A percentile compares a stretch with the other conserved stretches of the same genome.
Conservation (phyloP, 2,113 vertebrate species). For the Tragelaphus strepsiceros region DNA sequence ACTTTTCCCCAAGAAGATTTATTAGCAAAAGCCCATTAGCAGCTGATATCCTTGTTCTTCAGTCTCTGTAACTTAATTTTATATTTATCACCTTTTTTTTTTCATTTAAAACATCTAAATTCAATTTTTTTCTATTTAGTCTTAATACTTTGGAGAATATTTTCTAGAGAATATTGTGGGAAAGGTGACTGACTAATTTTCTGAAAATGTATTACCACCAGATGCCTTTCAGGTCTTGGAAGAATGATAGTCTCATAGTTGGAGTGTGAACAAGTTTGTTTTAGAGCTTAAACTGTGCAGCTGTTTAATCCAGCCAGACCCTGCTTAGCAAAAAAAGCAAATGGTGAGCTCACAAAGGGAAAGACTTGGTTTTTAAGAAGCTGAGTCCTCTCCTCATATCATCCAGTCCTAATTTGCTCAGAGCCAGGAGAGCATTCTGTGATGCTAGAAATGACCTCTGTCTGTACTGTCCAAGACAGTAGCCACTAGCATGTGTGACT, state of each 20-base stretch:
- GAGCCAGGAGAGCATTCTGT: background rate
- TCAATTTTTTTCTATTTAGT: background rate
- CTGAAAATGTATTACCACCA: background rate
- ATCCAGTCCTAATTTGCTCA: background rate
- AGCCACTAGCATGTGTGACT: background rate
- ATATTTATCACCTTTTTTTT: background rate
- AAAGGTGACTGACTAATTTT: background rate
- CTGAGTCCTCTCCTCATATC: background rate
- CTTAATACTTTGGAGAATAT: background rate
- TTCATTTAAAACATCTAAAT: background rate
- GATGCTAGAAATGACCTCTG: background rate
- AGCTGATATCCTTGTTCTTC: background rate
- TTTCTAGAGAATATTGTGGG: background rate
- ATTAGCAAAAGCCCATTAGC: background rate
- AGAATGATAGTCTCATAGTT: background rate
- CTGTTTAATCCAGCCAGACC: background rate
- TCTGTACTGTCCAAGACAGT: background rate
- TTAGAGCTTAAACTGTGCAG: background rate
- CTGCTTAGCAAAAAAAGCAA: background rate
- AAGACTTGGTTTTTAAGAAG: background rate
- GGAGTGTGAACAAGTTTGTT: background rate
- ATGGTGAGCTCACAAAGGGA: background rate
- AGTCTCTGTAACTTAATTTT: background rate
- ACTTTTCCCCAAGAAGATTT: background rate
- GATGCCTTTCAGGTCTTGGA: background rate